Base-by-base conservation (phyloP, 2,888 invertebrate species). In the Epirrhoe alternata region DNA sequence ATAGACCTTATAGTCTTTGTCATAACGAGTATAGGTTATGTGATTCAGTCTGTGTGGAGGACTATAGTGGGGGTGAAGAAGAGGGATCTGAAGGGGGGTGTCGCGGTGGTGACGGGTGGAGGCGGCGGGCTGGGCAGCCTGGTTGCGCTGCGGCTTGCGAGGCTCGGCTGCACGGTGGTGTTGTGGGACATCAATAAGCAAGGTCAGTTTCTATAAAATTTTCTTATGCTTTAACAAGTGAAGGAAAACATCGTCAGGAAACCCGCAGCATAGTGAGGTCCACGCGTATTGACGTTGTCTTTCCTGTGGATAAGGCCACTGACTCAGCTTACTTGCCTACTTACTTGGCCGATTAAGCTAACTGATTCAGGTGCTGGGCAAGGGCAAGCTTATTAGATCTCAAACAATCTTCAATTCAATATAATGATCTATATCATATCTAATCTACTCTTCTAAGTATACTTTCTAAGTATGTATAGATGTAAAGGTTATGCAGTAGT, bases 181-280 rank as follows among this genome's bases (percentile, higher is more conserved):
- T 93, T 98, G 62, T 98, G 98, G 98, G 98, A 99, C 87, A 96
- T 98, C 74, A 97, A 97, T 83, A 94, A 96, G 83, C 93, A 95
- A 89, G 97, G 97, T 97, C 77, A 94, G 94, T 42, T 42, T 1
- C 0, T 7, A 7, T 7, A 42, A 5, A 10, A 42, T 42, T 42
- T 12, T 4, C 5, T 42, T 42, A 10, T 10, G 38, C 7, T 5
- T 24, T 0, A 42, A 5, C 38, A 38, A 38, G 38, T 10, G 31
- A 38, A 8, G 1, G 24, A 2, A 24, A 24, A 24, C 24, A 24
- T 24, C 24, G 24, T 24, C 1, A 24, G 1, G 24, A n/a, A n/a
- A n/a, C n/a, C 24, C 24, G 3, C 24, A 24, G 24, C 24, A 2
- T 24, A 24, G 24, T 24, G 1, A 24, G 24, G 1, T 24, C 24